phyloP scores from a whole-genome alignment of 2,113 vertebrate species.

The Macquaria australasica region DNA sequence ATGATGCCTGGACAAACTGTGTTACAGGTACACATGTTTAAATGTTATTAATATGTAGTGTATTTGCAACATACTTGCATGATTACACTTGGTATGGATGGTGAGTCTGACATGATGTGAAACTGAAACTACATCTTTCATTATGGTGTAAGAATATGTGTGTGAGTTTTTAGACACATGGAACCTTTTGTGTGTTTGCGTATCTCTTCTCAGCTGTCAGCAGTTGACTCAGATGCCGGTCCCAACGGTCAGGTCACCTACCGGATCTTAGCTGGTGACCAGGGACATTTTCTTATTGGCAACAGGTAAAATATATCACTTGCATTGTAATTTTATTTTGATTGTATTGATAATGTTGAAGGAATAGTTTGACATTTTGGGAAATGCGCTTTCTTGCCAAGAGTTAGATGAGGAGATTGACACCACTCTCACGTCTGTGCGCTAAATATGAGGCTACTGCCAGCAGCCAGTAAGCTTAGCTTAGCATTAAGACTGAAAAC shows the following conservation, averaged over 20 bases:
- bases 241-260: constrained; percentile 91
- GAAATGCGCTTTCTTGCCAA: background rate
- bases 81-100: background rate
- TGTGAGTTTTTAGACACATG: background rate
- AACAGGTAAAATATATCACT: constrained; percentile 72
- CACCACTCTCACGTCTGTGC: background rate
- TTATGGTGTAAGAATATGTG: background rate
- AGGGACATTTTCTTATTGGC: constrained; percentile 90
- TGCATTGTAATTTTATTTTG: background rate
- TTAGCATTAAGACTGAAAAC: background rate
- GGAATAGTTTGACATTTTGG: background rate
- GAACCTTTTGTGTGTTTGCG: background rate
- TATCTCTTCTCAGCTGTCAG: constrained; percentile 89
- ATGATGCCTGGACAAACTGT: constrained; percentile 91
- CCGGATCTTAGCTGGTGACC: constrained; percentile 90
- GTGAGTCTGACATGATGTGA: background rate
- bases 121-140: no score
- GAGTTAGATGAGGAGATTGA: background rate
- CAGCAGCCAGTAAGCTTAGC: background rate
- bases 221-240: constrained; percentile 92
- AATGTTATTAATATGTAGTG: background rate
- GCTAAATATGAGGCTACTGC: background rate
- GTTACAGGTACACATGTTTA: constrained; percentile 84
- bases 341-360: background rate
- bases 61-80: background rate